These are phyloP conservation scores for Luperina nickerlii DNA, from an alignment of 2,888 invertebrate species.

Conservation along the genomic window DNA sequence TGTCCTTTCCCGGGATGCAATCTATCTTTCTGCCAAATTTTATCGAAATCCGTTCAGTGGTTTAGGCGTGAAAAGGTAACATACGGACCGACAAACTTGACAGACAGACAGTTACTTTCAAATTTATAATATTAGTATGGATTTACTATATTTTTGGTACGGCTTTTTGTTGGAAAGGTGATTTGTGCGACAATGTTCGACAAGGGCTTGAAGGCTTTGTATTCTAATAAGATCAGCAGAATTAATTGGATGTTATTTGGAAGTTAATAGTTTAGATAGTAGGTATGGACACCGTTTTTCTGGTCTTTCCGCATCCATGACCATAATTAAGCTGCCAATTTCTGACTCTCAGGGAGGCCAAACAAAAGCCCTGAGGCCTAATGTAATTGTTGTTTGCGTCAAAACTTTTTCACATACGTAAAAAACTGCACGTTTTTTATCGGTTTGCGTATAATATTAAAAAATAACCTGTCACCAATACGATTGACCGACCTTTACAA, in stretches of 20 bases:
- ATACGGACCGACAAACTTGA: too few species aligned
- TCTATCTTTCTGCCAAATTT: too few species aligned
- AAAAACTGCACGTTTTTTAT: neutral
- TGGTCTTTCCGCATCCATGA: neutral
- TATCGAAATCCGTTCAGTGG: too few species aligned
- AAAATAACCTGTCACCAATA: neutral
- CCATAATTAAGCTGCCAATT: neutral
- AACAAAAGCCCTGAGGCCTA: neutral
- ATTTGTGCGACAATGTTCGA: neutral
- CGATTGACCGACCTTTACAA: constrained; percentile 38
- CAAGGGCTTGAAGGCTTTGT: neutral
- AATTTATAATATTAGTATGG: too few species aligned
- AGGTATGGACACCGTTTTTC: neutral
- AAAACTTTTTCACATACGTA: neutral
- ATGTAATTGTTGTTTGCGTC: neutral
- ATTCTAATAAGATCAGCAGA: neutral
- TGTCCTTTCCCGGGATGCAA: too few species aligned
- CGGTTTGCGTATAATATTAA: constrained; percentile 3
- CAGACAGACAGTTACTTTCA: too few species aligned
- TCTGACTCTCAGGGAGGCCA: neutral
- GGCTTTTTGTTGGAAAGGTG: too few species aligned
- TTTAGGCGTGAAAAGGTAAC: too few species aligned
- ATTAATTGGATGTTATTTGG: neutral
- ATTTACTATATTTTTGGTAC: neutral
- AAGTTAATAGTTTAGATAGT: neutral